phyloP scores from a whole-genome alignment of 2,888 invertebrate genomes.

The Agrotis ipsilon region DNA sequence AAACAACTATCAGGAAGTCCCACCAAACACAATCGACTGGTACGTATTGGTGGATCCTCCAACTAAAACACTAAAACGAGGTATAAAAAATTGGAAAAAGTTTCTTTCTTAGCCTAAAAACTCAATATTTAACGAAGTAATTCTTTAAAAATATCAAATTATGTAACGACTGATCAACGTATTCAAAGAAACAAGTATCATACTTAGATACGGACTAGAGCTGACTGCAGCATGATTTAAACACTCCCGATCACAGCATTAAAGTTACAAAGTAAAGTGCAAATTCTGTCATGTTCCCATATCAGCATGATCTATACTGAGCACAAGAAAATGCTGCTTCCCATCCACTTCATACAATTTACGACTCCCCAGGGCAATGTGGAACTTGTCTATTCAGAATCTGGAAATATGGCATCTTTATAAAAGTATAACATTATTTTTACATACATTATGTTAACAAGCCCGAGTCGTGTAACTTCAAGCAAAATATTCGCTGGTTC shows the following conservation, averaged over 20 bases:
- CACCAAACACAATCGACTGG: too few species aligned
- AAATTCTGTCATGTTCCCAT: constrained; percentile 25
- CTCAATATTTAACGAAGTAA: too few species aligned
- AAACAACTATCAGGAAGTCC: too few species aligned
- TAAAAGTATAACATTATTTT: constrained; percentile 29
- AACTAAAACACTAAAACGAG: too few species aligned
- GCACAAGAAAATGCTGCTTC: constrained; percentile 33
- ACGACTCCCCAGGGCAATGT: constrained; percentile 39
- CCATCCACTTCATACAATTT: constrained; percentile 49
- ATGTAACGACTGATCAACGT: too few species aligned
- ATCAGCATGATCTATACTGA: constrained; percentile 31
- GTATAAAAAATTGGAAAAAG: neutral
- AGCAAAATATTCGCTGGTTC: neutral
- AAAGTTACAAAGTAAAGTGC: constrained; percentile 24
- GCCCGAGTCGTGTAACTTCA: constrained; percentile 11
- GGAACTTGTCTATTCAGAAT: constrained; percentile 32
- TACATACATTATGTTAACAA: constrained; percentile 17
- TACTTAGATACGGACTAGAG: neutral
- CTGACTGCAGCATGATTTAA: constrained; percentile 1
- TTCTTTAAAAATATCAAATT: neutral
- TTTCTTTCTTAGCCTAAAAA: neutral
- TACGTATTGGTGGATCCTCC: too few species aligned
- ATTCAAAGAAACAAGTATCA: neutral
- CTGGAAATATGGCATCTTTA: constrained; percentile 24
- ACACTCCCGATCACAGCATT: neutral